A percentile compares a stretch with the other conserved stretches of the same genome.
Conservation (phyloP, 2,888 invertebrate species). For the Ecliptopera silaceata region DNA sequence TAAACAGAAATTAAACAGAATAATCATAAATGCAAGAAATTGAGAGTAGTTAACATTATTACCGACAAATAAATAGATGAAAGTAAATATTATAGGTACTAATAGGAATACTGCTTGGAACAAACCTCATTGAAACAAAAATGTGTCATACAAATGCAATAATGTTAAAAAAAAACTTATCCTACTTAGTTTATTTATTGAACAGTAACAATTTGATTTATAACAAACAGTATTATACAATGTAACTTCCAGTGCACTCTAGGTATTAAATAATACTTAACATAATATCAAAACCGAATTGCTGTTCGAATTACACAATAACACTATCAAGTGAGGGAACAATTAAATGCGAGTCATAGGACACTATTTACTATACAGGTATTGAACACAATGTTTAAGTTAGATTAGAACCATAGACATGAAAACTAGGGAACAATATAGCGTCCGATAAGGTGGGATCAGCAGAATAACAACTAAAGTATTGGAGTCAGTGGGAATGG, state of each 20-base stretch:
- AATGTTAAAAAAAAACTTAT: slow-evolving; percentile 47
- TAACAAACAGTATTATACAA: slow-evolving; percentile 44
- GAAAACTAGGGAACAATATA: slow-evolving; percentile 54
- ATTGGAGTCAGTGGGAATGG: slow-evolving; percentile 59
- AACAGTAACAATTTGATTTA: slow-evolving; percentile 49
- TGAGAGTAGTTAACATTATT: slow-evolving; percentile 39
- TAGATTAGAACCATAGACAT: slow-evolving; percentile 46
- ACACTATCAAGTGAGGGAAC: slow-evolving; percentile 47
- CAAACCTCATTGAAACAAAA: slow-evolving; percentile 25
- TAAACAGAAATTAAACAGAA: slow-evolving; percentile 5
- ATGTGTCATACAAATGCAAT: slow-evolving; percentile 25
- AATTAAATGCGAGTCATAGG: slow-evolving; percentile 56
- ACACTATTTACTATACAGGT: slow-evolving; percentile 49
- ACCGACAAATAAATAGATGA: slow-evolving; percentile 37
- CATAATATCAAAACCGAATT: slow-evolving; percentile 54
- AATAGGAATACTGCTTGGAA: slow-evolving; percentile 38
- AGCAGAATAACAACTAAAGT: slow-evolving; percentile 49
- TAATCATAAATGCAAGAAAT: slow-evolving; percentile 57
- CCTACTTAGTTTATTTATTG: slow-evolving; percentile 45
- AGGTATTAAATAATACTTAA: slow-evolving; percentile 54
- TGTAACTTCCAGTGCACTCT: slow-evolving; percentile 56
- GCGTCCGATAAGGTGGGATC: slow-evolving; percentile 66
- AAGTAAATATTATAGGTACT: slow-evolving; percentile 27
- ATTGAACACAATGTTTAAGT: slow-evolving; percentile 53
- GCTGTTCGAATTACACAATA: slow-evolving; percentile 45